Conservation (phyloP, 2,797 vertebrate genomes). For the Schizopygopsis malacanthus region DNA sequence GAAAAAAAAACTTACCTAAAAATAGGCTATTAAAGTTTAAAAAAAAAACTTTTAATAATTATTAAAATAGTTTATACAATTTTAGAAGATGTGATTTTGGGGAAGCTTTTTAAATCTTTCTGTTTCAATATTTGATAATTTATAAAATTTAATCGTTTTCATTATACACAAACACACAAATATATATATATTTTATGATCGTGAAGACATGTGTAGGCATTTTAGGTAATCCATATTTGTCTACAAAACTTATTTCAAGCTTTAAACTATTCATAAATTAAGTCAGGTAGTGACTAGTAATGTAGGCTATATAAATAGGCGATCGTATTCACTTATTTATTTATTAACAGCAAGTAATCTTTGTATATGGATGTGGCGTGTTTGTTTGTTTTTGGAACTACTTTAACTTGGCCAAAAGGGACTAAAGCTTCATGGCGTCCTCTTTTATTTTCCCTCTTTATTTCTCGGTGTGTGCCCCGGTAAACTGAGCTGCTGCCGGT, state of each 20-base stretch:
- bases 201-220: neutral
- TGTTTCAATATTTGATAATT: too few relatives aligned
- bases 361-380: neutral
- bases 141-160: too few relatives aligned
- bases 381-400: neutral
- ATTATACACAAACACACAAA: too few relatives aligned
- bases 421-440: neutral
- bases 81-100: too few relatives aligned
- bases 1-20: too few relatives aligned
- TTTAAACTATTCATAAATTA: neutral
- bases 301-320: too few relatives aligned
- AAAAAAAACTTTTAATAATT: too few relatives aligned
- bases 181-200: neutral
- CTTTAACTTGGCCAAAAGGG: neutral
- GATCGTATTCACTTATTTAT: neutral
- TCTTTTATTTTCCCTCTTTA: neutral
- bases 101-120: rapidly evolving
- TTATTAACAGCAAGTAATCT: neutral
- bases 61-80: too few relatives aligned
- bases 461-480: neutral
- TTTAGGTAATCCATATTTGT: neutral
- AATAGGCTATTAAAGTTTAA: too few relatives aligned
- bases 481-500: slow-evolving; percentile 33
- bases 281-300: neutral
- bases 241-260: neutral